A percentile compares a stretch with the other conserved stretches of the same genome.
phyloP scores from a whole-genome alignment of 2,888 invertebrate genomes.

The Drosophila fulvimacula region DNA sequence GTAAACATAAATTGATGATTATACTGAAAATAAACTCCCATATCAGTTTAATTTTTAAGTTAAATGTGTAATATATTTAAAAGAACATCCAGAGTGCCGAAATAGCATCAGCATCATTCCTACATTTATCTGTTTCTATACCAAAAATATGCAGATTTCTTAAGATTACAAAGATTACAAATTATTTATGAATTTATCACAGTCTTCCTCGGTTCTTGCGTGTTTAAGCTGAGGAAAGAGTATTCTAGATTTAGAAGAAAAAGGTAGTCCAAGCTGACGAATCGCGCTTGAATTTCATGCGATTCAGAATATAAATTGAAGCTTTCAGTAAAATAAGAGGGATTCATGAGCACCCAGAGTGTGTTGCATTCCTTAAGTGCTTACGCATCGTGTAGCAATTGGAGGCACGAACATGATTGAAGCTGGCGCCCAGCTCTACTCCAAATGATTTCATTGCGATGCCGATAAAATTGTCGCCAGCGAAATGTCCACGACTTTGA shows the following conservation, averaged over 20 bases:
- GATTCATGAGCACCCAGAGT: not conserved
- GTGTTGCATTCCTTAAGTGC: slow-evolving; percentile 11
- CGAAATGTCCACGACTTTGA: slow-evolving; percentile 79
- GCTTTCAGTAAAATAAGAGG: not conserved
- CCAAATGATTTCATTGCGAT: slow-evolving; percentile 75
- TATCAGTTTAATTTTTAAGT: not conserved
- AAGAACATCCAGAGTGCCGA: too few relatives aligned
- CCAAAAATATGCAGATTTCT: too few relatives aligned
- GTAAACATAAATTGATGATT: not conserved
- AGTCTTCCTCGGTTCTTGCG: not conserved
- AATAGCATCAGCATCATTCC: not conserved
- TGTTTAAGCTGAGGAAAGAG: not conserved
- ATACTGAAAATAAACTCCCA: not conserved
- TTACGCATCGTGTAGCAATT: slow-evolving; percentile 12
- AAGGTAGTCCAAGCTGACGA: not conserved
- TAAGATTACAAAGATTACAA: too few relatives aligned
- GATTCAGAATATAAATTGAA: slow-evolving; percentile 1
- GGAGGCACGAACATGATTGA: slow-evolving; percentile 8
- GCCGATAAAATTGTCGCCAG: slow-evolving; percentile 84
- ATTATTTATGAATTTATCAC: not conserved
- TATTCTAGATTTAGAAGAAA: not conserved
- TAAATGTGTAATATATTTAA: not conserved
- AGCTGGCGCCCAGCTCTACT: slow-evolving; percentile 34
- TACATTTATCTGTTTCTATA: too few relatives aligned
- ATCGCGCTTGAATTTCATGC: not conserved